Base-by-base conservation (phyloP, 1,140 invertebrate species). In the Mycetomoellerius zeteki region DNA sequence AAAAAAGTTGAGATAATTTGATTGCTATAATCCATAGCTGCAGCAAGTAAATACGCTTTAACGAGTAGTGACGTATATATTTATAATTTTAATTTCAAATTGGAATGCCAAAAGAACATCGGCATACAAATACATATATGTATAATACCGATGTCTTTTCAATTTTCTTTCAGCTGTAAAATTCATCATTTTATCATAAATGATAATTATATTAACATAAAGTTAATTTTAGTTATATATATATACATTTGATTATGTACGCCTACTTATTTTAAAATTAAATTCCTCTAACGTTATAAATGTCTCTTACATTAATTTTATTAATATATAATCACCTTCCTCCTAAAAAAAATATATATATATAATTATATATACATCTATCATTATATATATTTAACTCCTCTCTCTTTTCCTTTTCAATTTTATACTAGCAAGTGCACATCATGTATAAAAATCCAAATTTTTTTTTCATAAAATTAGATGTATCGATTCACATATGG, bases 171-270 rank as follows among this genome's bases (percentile, higher is more conserved):
- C 7, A 65, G 4, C 12, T 60, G 24, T 60, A 60, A 60, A 30
- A 54, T 52, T 73, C 27, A 71, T 71, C 16, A 27, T 72, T 58
- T 75, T 37, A 3, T 58, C 16, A 7, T 33, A 75, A 75, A 75
- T 19, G 3, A 75, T 56, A 37, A 75, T 37, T 37, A 21, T 37
- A 14, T 58, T 58, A 33, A 56, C 16, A 56, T 73, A 37, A 52
- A 54, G n/a, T 30, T 71, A 54, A n/a, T 54, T 19, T 54, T n/a
- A 24, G 6, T n/a, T 56, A 10, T 33, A 33, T 10, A 73, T n/a
- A n/a, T n/a, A n/a, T n/a, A n/a, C n/a, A n/a, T n/a, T n/a, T n/a
- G n/a, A n/a, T 73, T 56, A 58, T 24, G n/a, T 37, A 24, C n/a
- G 54, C 14, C 30, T 43, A 43, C 2, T 12, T 47, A 69, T 60